Evolutionary conservation across 2,113 vertebrate genomes (phyloP), one percentile per base, ranked within the genome.

Genomic region (Nerophis ophidion): DNA sequence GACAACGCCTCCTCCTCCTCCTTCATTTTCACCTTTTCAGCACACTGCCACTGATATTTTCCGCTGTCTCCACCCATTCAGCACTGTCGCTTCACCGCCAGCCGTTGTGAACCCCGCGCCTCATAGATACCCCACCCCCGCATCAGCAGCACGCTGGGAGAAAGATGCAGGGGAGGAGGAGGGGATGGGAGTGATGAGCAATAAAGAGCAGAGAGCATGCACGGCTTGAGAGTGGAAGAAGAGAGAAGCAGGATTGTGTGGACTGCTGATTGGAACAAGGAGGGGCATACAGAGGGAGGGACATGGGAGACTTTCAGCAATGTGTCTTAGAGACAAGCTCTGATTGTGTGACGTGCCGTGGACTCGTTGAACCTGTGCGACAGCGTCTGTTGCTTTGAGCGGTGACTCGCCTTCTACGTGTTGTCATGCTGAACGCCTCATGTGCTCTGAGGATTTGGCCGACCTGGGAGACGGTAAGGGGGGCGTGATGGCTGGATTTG

Each of bases 191-290:
- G 77, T 63, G 73, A 77, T 66, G 81, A 82, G 85, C 76, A 69
- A 80, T 85, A 85, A 84, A 81, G 72, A 83, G 71, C 77, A 68
- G 71, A 66, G 73, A 84, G 75, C 65, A 68, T 74, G 74, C 59
- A 73, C 70, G 70, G 57, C 76, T 72, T 72, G 77, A 81, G 69
- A 75, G 73, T 70, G 69, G 75, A 65, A 73, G 72, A 44, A 57
- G 63, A 59, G 60, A 61, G 40, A 51, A 57, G 5, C 53, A 19
- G 54, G 57, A 65, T 65, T 64, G 61, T 72, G 72, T 69, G 69
- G 79, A 77, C 79, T 15, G 64, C 59, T 50, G 59, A 65, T 71
- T 66, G 77, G 64, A 74, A 57, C 67, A 48, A 72, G 77, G 81
- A 84, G 86, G 85, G 68, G 83, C 81, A 50, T 61, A 65, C 38